These are phyloP conservation scores for Aphelenchoides bicaudatus DNA, from an alignment of 2,888 invertebrate genomes.

Conservation along the genomic window DNA sequence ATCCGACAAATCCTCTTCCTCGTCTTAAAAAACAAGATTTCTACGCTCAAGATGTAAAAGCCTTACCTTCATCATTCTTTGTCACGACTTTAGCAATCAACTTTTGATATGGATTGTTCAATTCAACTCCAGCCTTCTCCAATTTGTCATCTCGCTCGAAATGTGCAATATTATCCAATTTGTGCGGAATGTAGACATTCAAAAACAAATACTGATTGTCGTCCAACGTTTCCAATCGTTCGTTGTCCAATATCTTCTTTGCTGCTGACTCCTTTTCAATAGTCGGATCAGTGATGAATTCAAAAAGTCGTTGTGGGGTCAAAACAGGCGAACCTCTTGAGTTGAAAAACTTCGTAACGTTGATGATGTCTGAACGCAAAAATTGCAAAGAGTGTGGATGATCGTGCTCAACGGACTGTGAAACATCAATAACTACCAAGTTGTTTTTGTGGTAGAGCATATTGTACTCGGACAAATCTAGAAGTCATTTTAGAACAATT, in stretches of 20 bases:
- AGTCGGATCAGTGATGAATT: constrained; percentile 87
- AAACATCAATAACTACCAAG: constrained; percentile 88
- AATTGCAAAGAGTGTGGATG: constrained; percentile 93
- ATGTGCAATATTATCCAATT: constrained; percentile 76
- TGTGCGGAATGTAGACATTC: constrained; percentile 85
- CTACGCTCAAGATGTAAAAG: not conserved
- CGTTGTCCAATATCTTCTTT: constrained; percentile 37
- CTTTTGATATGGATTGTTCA: constrained; percentile 74
- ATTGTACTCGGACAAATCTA: constrained; percentile 58
- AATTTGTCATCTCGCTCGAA: constrained; percentile 73
- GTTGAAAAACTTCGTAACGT: constrained; percentile 83
- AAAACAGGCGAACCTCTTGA: constrained; percentile 85
- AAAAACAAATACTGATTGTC: constrained; percentile 70
- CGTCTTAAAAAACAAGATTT: not conserved
- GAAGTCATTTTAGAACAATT: constrained; percentile 19
- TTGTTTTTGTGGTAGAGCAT: constrained; percentile 55
- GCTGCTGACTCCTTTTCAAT: constrained; percentile 66
- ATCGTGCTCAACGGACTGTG: constrained; percentile 95
- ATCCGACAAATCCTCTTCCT: not conserved
- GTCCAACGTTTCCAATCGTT: constrained; percentile 32
- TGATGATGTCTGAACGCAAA: constrained; percentile 87
- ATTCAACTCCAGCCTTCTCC: constrained; percentile 69
- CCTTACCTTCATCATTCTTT: constrained; percentile 17
- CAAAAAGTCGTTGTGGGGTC: constrained; percentile 84
- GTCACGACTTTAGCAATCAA: constrained; percentile 69